Evolutionary conservation across 2,113 vertebrate genomes (phyloP), one percentile per base, ranked within the genome.

Genomic region (Cyprinodon brontotheroides): DNA sequence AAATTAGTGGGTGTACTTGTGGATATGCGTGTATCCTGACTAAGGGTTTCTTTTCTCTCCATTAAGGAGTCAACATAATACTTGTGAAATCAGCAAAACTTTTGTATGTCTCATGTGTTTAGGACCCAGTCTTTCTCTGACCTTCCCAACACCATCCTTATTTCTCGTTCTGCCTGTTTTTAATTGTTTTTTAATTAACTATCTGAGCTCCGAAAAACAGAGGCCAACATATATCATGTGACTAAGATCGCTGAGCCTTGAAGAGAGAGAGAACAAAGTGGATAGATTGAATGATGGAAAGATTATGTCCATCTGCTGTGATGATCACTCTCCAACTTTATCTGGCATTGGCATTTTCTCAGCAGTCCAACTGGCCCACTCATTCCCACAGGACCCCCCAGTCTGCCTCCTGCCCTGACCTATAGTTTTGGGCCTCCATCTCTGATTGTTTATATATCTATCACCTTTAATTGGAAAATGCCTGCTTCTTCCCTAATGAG

Each of bases 1-100:
- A 14, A 68, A 65, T 57, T 15, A 57, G 50, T 57, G 68, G 69
- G 75, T 83, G 79, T 86, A 70, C 78, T 63, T 77, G 41, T 78
- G 80, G 72, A 38, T 71, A 62, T 79, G 79, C 66, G 75, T 80
- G 86, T 86, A 79, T 84, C 90, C 92, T 92, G 89, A 93, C 89
- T 88, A 85, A 93, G 91, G 91, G 75, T 70, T 91, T 92, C 79
- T 91, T 91, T 93, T 92, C 89, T 88, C 65, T 89, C 60, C 72
- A 82, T 74, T 74, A 89, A 92, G 85, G 79, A 88, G 82, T 62
- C 68, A 68, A 38, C 40, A 38, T 73, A 72, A 82, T 83, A 90
- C 89, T 88, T 91, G 91, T 91, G 14, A 70, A 67, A 86, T 93
- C 89, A 92, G 92, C 88, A 91, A 72, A 79, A 89, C 61, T 78